Base-by-base conservation (phyloP, 2,888 invertebrate genomes). In the Camptogramma bilineatum region DNA sequence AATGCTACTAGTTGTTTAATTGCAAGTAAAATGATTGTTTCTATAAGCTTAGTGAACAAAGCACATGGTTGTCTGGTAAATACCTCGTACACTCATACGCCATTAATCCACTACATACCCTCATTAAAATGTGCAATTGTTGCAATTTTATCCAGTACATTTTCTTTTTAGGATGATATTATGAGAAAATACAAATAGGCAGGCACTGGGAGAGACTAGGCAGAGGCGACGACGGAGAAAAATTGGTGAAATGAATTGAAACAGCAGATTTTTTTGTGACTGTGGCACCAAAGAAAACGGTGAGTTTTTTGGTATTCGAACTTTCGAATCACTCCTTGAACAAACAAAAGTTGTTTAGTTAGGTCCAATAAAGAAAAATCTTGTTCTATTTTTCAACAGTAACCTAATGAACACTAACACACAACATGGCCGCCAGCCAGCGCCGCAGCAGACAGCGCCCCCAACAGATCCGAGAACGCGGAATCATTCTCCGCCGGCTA, bases 341-440 rank as follows among this genome's bases (percentile, higher is more conserved):
- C 28, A 28, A 28, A 28, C 2, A 28, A 4, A 5, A 10, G 34
- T 34, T 2, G 10, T 9, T 13, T 8, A 1, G 28, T 28, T 28
- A 8, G 28, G 5, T 28, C 4, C 28, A 28, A 8, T 8, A 28
- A 28, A 28, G 5, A 28, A 28, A 3, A n/a, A n/a, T n/a, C n/a
- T n/a, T n/a, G 28, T 28, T 28, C 8, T 28, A 28, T 28, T 10
- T 39, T 39, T 13, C 13, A 39, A 39, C 34, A 13, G 34, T 13
- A 34, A 39, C 13, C 2, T 13, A 39, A 39, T 39, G 34, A 13
- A 13, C 34, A 28, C 28, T 8, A 28, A 28, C 28, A 1, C 54
- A 71, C 81, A 86, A 83, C 82, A 86, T 86, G 88, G 87, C 85
- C 79, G 83, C 76, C 86, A 83, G 78, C 79, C 81, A 67, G 67